phyloP scores from a whole-genome alignment of 2,797 vertebrate species.

The Streptopelia turtur region DNA sequence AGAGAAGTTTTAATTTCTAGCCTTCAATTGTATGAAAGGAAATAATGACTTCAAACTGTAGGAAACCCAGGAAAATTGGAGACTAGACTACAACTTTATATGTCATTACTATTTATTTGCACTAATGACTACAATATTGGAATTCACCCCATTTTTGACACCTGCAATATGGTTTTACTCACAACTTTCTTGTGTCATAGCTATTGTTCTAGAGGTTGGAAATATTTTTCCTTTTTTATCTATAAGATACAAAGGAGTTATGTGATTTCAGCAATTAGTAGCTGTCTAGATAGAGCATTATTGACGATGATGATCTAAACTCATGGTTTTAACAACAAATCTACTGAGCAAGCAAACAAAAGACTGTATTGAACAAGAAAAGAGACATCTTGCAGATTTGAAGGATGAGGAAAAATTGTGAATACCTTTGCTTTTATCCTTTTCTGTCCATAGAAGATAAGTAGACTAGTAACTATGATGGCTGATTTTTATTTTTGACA shows the following conservation, averaged over 20 bases:
- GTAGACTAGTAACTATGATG: not conserved
- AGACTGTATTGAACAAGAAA: not conserved
- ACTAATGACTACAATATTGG: not conserved
- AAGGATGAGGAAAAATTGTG: not conserved
- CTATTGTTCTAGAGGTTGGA: not conserved
- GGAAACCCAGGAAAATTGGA: not conserved
- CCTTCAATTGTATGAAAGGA: not conserved
- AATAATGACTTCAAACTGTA: not conserved
- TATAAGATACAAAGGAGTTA: not conserved
- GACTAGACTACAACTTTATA: not conserved
- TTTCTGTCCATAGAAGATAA: not conserved
- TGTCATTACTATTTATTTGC: not conserved
- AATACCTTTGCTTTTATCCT: constrained; percentile 1
- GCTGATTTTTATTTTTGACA: constrained; percentile 38
- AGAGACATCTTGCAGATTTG: not conserved
- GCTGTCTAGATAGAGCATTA: not conserved
- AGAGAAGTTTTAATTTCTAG: not conserved
- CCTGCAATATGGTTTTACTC: not conserved
- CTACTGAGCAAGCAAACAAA: not conserved
- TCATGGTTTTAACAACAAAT: not conserved
- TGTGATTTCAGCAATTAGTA: constrained; percentile 26
- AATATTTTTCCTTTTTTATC: not conserved
- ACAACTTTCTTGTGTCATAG: not conserved
- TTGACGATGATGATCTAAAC: not conserved
- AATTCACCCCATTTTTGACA: not conserved